Evolutionary conservation across 2,888 invertebrate genomes (phyloP).

Genomic region (Tenthredo scrophulariae): DNA sequence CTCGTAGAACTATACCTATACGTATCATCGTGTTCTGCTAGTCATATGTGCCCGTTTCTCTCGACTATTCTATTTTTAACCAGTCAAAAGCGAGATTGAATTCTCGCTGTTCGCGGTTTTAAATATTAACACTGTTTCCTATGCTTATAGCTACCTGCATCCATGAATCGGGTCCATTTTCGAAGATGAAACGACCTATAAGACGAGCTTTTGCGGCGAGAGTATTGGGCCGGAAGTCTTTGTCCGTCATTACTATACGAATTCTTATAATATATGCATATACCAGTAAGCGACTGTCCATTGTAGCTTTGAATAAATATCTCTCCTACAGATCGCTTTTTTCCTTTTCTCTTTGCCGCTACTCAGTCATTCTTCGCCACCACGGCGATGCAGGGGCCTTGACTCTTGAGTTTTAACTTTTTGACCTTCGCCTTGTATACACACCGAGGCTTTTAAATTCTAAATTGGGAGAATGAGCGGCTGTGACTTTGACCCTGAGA

Average conservation of each 20-base stretch:
- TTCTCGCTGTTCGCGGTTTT: not conserved
- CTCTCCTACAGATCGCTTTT: not conserved
- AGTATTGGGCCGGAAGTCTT: not conserved
- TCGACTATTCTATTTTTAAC: not conserved
- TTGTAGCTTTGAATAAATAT: not conserved
- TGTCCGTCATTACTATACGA: not conserved
- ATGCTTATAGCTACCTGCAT: not conserved
- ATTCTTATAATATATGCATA: not conserved
- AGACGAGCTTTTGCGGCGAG: not conserved
- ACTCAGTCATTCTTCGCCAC: not conserved
- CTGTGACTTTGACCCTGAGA: conserved; percentile 45
- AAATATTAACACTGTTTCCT: not conserved
- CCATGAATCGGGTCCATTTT: conserved; percentile 3
- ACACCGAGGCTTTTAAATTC: conserved; percentile 45
- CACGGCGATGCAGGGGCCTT: conserved; percentile 1
- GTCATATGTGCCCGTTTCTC: not conserved
- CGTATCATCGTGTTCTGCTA: not conserved
- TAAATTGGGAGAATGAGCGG: conserved; percentile 44
- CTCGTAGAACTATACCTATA: not conserved
- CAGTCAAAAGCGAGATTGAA: not conserved
- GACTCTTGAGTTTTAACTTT: conserved; percentile 35
- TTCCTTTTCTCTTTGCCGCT: not conserved
- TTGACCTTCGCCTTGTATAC: conserved; percentile 12
- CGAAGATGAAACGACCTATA: not conserved
- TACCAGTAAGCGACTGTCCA: not conserved